phyloP scores from a whole-genome alignment of 2,113 vertebrate genomes.

The Melanerpes aurifrons region DNA sequence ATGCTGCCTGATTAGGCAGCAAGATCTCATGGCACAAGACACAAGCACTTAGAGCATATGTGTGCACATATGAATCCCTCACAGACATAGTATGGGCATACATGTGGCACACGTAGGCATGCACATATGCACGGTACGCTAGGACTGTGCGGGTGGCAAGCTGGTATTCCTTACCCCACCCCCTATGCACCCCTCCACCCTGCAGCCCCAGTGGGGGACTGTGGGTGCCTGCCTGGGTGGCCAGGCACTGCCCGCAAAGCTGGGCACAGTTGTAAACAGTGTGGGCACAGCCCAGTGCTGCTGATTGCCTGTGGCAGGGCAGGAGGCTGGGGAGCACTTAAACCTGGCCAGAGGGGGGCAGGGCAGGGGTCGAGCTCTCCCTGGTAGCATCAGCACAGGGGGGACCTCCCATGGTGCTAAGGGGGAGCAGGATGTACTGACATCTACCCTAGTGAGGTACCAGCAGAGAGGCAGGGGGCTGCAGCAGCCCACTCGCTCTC shows the following conservation, averaged over 20 bases:
- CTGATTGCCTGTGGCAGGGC: neutral
- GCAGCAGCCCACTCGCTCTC: neutral
- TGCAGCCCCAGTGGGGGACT: neutral
- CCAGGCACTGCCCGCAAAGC: neutral
- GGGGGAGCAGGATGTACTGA: conserved; percentile 1
- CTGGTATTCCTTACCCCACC: neutral
- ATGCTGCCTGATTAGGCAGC: neutral
- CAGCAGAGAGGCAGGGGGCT: conserved; percentile 5
- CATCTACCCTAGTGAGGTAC: conserved; percentile 1
- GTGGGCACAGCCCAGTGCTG: neutral
- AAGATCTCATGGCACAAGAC: neutral
- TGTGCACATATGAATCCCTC: neutral
- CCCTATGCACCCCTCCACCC: neutral
- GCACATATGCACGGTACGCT: neutral
- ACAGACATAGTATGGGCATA: neutral
- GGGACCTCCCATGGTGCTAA: conserved; percentile 33
- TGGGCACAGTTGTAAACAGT: neutral
- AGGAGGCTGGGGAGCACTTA: conserved; percentile 10
- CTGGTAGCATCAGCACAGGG: neutral
- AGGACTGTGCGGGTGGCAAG: neutral
- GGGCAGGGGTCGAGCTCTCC: neutral
- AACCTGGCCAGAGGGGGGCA: neutral
- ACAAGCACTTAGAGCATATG: conserved; percentile 46
- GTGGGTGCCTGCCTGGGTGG: neutral
- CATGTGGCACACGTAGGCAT: neutral